Evolutionary conservation across 2,888 invertebrate species (phyloP), one percentile per base, ranked within the genome.

Genomic region (Drosophila multiciliata): DNA sequence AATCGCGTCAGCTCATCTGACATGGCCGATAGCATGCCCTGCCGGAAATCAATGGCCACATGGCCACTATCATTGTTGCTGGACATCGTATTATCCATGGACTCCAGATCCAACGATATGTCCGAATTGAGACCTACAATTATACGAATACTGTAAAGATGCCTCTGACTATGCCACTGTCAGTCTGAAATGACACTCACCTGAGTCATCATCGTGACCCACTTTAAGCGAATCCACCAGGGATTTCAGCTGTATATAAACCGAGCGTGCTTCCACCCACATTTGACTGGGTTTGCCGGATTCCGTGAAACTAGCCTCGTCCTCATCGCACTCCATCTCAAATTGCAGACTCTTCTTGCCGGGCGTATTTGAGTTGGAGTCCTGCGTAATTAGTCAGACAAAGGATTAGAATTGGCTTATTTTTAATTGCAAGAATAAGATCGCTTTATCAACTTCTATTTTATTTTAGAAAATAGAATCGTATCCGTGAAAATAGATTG

Each of bases 321-420:
- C 95, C 71, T 96, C 96, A 82, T 95, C 95, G 59, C 96, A 95
- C 92, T 98, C 98, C 96, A 98, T 97, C 94, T 98, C 98, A 79
- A 97, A 97, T 91, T 97, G 97, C 69, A 98, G 94, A 29, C 98
- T 98, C 91, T 94, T 91, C 91, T 94, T 89, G 82, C 94, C 91
- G 81, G 91, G 86, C 65, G 89, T 86, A 62, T 82, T 91, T 6
- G 92, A 91, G 67, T 91, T 92, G 26, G 89, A 82, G 66, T 92
- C 92, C 91, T 91, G 57, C 91, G 58, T 17, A 40, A 48, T 42
- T 59, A 45, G 23, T 49, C 40, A 42, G 29, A n/a, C 26, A 23
- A 52, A 38, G 15, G 29, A 1, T 57, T 6, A 42, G 20, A 42
- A 29, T 32, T 20, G 57, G n/a, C 15, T 40, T 8, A 3, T 8